Conservation (phyloP, 2,113 vertebrate species). For the Cebus imitator region DNA sequence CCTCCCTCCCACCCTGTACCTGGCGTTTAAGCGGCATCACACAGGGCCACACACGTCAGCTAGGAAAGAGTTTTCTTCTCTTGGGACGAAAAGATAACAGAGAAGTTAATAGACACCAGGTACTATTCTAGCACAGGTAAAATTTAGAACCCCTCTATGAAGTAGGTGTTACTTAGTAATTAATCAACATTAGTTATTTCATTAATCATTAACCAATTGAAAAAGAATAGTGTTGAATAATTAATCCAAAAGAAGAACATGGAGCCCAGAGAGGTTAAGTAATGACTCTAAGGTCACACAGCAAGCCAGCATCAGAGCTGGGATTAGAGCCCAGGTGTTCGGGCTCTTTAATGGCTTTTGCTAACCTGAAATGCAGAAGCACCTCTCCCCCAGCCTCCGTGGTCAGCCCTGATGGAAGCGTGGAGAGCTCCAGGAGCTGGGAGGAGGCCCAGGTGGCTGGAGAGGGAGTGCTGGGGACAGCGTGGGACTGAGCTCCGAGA, state of each 20-base stretch:
- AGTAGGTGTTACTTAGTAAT: not conserved
- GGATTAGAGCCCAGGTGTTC: not conserved
- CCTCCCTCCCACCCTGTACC: fast-evolving
- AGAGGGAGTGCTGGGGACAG: not conserved
- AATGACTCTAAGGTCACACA: not conserved
- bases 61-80: not conserved
- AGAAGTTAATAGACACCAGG: not conserved
- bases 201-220: not conserved
- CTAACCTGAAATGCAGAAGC: not conserved
- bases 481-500: not conserved
- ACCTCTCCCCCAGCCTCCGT: not conserved
- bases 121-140: not conserved
- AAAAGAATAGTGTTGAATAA: not conserved
- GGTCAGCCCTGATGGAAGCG: too few species aligned
- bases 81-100: not conserved
- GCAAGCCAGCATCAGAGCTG: not conserved
- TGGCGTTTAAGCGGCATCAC: not conserved
- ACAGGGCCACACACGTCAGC: not conserved
- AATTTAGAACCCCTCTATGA: not conserved
- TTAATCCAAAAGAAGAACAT: not conserved
- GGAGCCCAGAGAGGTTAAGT: not conserved
- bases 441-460: not conserved
- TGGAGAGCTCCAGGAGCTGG: too few species aligned
- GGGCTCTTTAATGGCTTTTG: too few species aligned
- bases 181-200: not conserved